Evolutionary conservation across 1,140 invertebrate species (phyloP).

Genomic region (Dendrolimus kikuchii): DNA sequence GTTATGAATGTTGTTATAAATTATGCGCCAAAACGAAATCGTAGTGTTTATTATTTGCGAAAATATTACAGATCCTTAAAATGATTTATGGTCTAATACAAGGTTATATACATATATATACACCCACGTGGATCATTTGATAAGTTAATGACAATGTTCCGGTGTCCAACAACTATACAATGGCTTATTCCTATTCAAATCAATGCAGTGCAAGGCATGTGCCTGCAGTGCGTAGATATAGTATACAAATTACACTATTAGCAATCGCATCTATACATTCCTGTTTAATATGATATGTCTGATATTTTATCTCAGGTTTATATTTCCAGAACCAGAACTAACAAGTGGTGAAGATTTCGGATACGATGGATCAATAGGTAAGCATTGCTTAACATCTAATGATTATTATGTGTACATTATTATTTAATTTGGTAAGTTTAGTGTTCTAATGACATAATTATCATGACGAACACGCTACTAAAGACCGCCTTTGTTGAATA

Average conservation of each 20-base stretch:
- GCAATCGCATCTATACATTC: not conserved
- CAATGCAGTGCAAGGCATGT: not conserved
- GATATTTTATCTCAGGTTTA: slow-evolving; percentile 16
- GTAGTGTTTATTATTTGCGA: too few species aligned
- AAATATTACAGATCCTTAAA: too few species aligned
- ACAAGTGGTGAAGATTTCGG: slow-evolving; percentile 53
- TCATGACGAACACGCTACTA: not conserved
- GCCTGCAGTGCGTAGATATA: too few species aligned
- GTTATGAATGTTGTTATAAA: too few species aligned
- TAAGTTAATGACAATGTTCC: slow-evolving; percentile 42
- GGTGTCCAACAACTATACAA: slow-evolving; percentile 30
- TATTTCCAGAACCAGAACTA: slow-evolving; percentile 35
- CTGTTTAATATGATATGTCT: not conserved
- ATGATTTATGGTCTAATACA: too few species aligned
- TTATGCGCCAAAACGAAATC: too few species aligned
- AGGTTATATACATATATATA: too few species aligned
- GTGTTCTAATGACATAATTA: not conserved
- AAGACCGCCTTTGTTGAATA: too few species aligned
- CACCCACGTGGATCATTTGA: slow-evolving; percentile 21
- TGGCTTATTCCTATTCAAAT: slow-evolving; percentile 10
- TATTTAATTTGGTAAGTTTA: not conserved
- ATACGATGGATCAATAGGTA: slow-evolving; percentile 57
- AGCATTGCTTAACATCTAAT: slow-evolving; percentile 8
- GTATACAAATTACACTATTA: too few species aligned
- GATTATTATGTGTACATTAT: not conserved